Percentiles rank a stretch among this genome's conserved stretches.
Evolutionary conservation across 1,140 invertebrate species (phyloP).

Genomic region (Asbolus verrucosus): DNA sequence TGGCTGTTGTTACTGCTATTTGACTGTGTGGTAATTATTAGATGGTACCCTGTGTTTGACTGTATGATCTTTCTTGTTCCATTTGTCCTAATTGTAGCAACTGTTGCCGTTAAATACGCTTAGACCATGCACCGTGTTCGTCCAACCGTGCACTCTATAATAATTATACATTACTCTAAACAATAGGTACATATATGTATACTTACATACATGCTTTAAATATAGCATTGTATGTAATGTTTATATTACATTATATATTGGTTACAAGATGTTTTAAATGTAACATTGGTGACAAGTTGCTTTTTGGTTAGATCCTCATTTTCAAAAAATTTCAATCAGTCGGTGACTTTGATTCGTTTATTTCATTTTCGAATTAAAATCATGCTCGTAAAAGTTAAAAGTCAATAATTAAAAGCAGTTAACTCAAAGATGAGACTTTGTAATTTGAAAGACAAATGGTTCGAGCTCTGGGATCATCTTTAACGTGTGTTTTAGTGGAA

Average conservation of each 20-base stretch:
- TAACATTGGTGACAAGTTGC: no score
- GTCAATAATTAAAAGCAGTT: slow-evolving; percentile 34
- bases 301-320: no score
- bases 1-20: slow-evolving; percentile 31
- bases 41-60: slow-evolving; percentile 47
- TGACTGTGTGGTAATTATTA: slow-evolving; percentile 36
- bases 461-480: slow-evolving; percentile 15
- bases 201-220: slow-evolving; percentile 33
- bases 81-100: slow-evolving; percentile 49
- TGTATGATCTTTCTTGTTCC: slow-evolving; percentile 47
- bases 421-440: slow-evolving; percentile 20
- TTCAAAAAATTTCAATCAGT: slow-evolving; percentile 23
- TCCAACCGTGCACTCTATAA: slow-evolving; percentile 48
- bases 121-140: slow-evolving; percentile 37
- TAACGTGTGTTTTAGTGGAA: slow-evolving; percentile 32
- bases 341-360: slow-evolving; percentile 18
- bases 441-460: slow-evolving; percentile 30
- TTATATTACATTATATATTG: no score
- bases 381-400: slow-evolving; percentile 31
- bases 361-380: slow-evolving; percentile 29
- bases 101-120: slow-evolving; percentile 43
- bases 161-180: slow-evolving; percentile 49
- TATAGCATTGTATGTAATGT: slow-evolving; percentile 21
- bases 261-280: no score
- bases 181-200: slow-evolving; percentile 34